Evolutionary conservation across 2,113 vertebrate genomes (phyloP).

Genomic region (Lepidothrix coronata): DNA sequence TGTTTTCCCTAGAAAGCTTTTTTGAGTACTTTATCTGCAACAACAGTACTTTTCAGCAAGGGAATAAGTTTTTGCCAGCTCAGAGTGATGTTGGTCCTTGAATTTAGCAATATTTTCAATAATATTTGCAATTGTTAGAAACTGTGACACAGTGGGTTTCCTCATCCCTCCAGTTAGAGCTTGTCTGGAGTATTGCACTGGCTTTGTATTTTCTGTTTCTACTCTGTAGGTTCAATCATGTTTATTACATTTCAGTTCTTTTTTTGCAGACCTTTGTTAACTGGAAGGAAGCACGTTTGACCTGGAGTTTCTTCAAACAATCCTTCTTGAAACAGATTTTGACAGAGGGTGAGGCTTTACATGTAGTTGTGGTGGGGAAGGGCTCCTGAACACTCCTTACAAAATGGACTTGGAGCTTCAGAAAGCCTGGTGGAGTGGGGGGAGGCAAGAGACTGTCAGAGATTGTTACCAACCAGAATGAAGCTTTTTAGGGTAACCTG

Average conservation of each 20-base stretch:
- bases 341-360: slow-evolving; percentile 83
- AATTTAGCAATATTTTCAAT: background rate
- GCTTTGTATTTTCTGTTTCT: background rate
- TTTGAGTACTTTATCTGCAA: background rate
- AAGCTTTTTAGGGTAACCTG: background rate
- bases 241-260: background rate
- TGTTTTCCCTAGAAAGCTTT: background rate
- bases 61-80: background rate
- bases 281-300: slow-evolving; percentile 85
- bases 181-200: background rate
- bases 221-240: accelerated
- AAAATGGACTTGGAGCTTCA: background rate
- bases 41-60: background rate
- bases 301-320: slow-evolving; percentile 98
- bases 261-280: slow-evolving; percentile 82
- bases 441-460: background rate
- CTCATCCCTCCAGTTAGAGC: background rate
- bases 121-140: background rate
- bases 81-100: background rate
- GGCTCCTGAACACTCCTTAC: background rate
- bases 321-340: slow-evolving; percentile 97
- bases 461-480: background rate
- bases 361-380: background rate
- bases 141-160: background rate
- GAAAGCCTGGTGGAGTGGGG: background rate